Conservation (phyloP, 2,113 vertebrate genomes). For the Capreolus pygargus region DNA sequence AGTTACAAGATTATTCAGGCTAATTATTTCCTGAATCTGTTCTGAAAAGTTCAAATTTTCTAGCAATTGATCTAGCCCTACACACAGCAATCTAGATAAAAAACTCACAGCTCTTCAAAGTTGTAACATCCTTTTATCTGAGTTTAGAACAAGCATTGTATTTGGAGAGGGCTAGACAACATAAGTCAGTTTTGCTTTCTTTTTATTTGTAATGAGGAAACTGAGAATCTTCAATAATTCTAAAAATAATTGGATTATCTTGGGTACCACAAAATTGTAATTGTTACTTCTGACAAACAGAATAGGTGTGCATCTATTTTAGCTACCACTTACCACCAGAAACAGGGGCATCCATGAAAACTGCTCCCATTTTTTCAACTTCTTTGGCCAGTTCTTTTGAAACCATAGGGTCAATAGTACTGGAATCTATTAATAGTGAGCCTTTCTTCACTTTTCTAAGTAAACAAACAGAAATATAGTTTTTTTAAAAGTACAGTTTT, state of each 20-base stretch:
- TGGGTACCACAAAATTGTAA: neutral
- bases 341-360: conserved; percentile 99
- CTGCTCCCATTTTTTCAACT: conserved; percentile 95
- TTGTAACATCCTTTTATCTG: neutral
- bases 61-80: neutral
- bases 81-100: neutral
- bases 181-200: neutral
- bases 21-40: conserved; percentile 30
- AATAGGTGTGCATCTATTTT: neutral
- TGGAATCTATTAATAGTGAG: conserved; percentile 97
- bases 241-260: neutral
- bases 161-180: neutral
- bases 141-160: neutral
- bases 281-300: neutral
- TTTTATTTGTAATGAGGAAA: conserved; percentile 33
- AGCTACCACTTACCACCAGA: conserved; percentile 90
- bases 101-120: neutral
- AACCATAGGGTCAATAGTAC: conserved; percentile 96
- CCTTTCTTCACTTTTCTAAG: conserved; percentile 97
- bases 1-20: neutral
- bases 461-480: conserved; percentile 58
- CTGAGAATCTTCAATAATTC: neutral
- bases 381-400: conserved; percentile 95
- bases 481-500: neutral
- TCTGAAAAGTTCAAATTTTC: neutral